These are phyloP conservation scores for Sceliomorpha sp. DNA, from an alignment of 2,888 invertebrate genomes.

Conservation along the genomic window DNA sequence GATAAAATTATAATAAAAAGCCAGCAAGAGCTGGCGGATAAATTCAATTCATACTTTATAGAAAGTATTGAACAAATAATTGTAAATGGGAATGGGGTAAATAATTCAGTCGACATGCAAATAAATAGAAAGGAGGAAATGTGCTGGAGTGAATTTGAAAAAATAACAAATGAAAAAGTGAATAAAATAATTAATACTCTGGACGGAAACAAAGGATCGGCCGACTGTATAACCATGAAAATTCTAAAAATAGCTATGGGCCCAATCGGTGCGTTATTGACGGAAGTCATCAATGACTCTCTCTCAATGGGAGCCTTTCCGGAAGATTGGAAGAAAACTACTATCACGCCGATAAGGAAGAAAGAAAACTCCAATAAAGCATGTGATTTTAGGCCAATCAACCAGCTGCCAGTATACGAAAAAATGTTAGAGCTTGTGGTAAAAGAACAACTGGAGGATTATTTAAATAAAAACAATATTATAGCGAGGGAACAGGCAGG, in stretches of 20 bases:
- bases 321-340: neutral
- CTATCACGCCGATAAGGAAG: neutral
- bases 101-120: no score
- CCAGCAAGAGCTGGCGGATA: conserved; percentile 16
- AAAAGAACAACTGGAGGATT: no score
- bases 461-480: no score
- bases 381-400: neutral
- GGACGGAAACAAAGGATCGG: conserved; percentile 9
- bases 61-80: conserved; percentile 12
- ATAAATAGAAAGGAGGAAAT: neutral
- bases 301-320: neutral
- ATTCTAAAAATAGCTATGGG: conserved; percentile 11
- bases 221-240: conserved; percentile 6
- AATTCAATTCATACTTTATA: conserved; percentile 20
- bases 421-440: no score
- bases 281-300: conserved; percentile 5
- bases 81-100: neutral
- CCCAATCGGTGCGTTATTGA: no score
- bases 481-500: no score
- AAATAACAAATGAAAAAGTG: neutral
- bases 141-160: conserved; percentile 18
- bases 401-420: neutral
- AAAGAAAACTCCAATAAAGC: neutral
- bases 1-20: neutral
- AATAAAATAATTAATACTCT: conserved; percentile 8